Evolutionary conservation across 1,140 invertebrate species (phyloP).

Genomic region (Capitella teleta): DNA sequence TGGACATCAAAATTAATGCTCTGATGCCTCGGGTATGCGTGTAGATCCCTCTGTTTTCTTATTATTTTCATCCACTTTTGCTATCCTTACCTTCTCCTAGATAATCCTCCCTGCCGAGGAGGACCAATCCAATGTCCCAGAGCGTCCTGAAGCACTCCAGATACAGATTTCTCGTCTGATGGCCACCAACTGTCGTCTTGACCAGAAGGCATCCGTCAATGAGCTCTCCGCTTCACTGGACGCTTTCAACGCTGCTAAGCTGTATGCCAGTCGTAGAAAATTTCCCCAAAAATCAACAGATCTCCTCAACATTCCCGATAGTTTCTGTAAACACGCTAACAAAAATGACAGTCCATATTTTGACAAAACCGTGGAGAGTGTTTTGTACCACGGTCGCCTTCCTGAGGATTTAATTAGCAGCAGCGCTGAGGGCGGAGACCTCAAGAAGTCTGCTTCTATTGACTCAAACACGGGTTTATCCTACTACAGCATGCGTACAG

Average conservation of each 20-base stretch:
- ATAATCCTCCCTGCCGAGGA: slow-evolving; percentile 46
- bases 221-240: slow-evolving; percentile 64
- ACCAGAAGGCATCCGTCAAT: slow-evolving; percentile 52
- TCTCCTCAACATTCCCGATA: slow-evolving; percentile 58
- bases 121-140: slow-evolving; percentile 61
- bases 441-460: slow-evolving; percentile 3
- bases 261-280: slow-evolving; percentile 55
- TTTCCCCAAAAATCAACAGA: slow-evolving; percentile 59
- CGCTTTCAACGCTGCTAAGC: slow-evolving; percentile 54
- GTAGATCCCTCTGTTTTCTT: neutral
- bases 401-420: neutral
- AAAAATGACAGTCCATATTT: slow-evolving; percentile 20
- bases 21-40: slow-evolving; percentile 72
- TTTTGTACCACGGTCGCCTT: neutral
- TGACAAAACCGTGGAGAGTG: slow-evolving; percentile 12
- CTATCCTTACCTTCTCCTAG: slow-evolving; percentile 17
- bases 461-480: slow-evolving; percentile 3
- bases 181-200: slow-evolving; percentile 64
- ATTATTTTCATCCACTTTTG: neutral
- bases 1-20: slow-evolving; percentile 55
- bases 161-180: slow-evolving; percentile 67
- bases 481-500: slow-evolving; percentile 58
- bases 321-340: slow-evolving; percentile 20
- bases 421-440: neutral
- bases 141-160: slow-evolving; percentile 68